phyloP scores from a whole-genome alignment of 1,140 invertebrate genomes.

The Platorchestia sp. region DNA sequence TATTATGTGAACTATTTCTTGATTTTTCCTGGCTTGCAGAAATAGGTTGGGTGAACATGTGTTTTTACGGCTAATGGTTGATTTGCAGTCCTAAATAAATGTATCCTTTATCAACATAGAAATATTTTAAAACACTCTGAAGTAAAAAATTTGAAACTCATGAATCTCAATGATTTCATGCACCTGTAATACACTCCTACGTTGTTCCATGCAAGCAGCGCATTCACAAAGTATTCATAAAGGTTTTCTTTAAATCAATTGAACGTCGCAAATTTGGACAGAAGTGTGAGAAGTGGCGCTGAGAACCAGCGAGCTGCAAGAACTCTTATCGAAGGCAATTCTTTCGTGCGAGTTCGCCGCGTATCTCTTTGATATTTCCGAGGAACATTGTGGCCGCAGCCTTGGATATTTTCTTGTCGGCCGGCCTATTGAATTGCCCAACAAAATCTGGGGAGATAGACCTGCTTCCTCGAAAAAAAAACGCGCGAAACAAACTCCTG shows the following conservation, averaged over 20 bases:
- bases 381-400: background rate
- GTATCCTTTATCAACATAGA: no score
- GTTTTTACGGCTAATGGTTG: no score
- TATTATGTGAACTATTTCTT: no score
- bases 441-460: constrained; percentile 24
- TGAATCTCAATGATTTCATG: no score
- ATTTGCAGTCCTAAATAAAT: no score
- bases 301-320: background rate
- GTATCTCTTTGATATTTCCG: constrained; percentile 43
- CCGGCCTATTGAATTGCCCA: background rate
- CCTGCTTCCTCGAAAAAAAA: background rate
- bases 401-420: background rate
- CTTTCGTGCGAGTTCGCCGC: background rate
- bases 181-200: no score
- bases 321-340: background rate
- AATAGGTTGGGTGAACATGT: no score
- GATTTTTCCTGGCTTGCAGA: no score
- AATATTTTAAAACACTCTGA: no score
- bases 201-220: background rate
- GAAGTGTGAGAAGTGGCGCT: background rate
- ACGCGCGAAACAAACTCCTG: background rate
- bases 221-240: background rate
- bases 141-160: no score
- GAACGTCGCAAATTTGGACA: background rate
- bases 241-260: background rate